phyloP scores from a whole-genome alignment of 2,113 vertebrate species.

The Mobula hypostoma region DNA sequence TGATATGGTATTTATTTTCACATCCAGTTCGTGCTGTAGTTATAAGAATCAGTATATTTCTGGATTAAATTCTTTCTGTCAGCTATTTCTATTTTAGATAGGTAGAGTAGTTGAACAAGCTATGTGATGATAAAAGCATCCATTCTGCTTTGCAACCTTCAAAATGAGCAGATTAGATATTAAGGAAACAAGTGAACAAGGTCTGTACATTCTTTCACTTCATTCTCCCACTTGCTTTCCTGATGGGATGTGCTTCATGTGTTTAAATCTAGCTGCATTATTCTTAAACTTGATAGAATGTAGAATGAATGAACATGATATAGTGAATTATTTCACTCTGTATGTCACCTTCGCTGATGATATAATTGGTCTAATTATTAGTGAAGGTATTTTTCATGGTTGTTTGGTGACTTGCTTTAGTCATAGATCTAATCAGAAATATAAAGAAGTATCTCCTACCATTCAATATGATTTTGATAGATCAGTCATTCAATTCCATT shows the following conservation, averaged over 20 bases:
- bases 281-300: neutral
- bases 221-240: neutral
- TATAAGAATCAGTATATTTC: constrained; percentile 20
- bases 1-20: constrained; percentile 26
- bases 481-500: too few relatives aligned
- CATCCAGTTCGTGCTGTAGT: constrained; percentile 19
- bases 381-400: neutral
- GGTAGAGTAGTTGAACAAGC: constrained; percentile 14
- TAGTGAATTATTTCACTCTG: neutral
- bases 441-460: too few relatives aligned
- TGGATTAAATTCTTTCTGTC: constrained; percentile 28
- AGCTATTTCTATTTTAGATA: constrained; percentile 19
- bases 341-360: neutral
- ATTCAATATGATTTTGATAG: too few relatives aligned
- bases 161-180: constrained; percentile 11
- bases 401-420: too few relatives aligned
- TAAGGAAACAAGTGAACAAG: constrained; percentile 27
- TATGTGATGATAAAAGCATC: neutral
- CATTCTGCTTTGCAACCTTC: constrained; percentile 25
- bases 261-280: neutral
- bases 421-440: too few relatives aligned
- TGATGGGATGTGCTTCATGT: neutral
- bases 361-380: neutral
- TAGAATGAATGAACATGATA: neutral
- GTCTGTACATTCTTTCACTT: neutral